Evolutionary conservation across 2,888 invertebrate species (phyloP).

Genomic region (Polydrusus tereticollis): DNA sequence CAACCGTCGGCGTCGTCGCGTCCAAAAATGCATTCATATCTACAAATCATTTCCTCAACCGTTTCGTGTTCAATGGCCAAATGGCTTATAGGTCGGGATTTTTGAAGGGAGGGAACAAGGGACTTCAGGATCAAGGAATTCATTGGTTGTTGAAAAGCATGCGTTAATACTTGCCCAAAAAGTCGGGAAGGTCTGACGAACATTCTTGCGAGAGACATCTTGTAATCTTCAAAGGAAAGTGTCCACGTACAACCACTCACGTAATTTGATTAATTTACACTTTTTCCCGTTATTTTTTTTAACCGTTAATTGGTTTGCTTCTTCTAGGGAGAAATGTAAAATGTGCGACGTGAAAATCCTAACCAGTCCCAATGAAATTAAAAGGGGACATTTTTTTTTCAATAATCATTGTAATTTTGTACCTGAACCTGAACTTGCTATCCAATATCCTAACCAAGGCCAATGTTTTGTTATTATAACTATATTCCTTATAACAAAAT

Average conservation of each 20-base stretch:
- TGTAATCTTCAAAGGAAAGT: neutral
- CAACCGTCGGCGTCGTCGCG: slow-evolving; percentile 91
- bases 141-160: neutral
- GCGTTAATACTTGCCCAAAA: slow-evolving; percentile 46
- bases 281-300: slow-evolving; percentile 25
- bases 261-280: neutral
- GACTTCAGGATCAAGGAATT: neutral
- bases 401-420: too few relatives aligned
- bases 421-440: too few relatives aligned
- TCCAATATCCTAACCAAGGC: too few relatives aligned
- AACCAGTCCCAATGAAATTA: neutral
- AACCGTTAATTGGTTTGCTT: slow-evolving; percentile 6
- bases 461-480: too few relatives aligned
- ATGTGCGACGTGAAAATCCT: slow-evolving; percentile 1
- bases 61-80: slow-evolving; percentile 62
- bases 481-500: too few relatives aligned
- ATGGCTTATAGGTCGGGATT: slow-evolving; percentile 44
- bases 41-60: slow-evolving; percentile 72
- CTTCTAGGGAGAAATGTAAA: neutral
- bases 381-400: too few relatives aligned
- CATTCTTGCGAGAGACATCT: slow-evolving; percentile 50
- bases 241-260: neutral
- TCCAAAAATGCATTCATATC: slow-evolving; percentile 87
- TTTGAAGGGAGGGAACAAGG: slow-evolving; percentile 1
- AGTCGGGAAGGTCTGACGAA: slow-evolving; percentile 36